Conservation (phyloP, 2,113 vertebrate genomes). For the Sinocyclocheilus anshuiensis region DNA sequence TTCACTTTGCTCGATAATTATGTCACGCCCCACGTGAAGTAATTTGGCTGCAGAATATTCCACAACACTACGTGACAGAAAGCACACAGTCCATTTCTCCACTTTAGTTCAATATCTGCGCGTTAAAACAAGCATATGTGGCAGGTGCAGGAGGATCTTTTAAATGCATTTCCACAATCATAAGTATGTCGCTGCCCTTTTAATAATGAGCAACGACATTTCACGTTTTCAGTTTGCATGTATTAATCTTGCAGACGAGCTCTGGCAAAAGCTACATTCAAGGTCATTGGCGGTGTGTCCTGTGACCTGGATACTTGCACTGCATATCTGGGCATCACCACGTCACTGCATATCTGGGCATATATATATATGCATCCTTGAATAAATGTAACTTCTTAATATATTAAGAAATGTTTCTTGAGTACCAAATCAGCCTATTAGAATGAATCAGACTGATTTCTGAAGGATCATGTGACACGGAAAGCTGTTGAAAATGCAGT, state of each 20-base stretch:
- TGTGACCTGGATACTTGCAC: neutral
- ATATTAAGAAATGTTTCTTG: no score
- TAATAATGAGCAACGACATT: neutral
- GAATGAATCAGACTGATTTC: no score
- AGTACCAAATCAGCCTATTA: no score
- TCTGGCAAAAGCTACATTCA: neutral
- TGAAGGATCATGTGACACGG: no score
- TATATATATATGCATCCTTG: no score
- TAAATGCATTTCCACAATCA: neutral
- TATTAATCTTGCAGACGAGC: neutral
- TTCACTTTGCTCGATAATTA: neutral
- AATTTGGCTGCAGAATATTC: slow-evolving; percentile 34
- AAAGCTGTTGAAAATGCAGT: neutral
- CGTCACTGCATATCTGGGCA: neutral
- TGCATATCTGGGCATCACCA: neutral
- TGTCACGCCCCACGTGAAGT: neutral
- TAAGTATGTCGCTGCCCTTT: no score
- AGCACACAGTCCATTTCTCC: slow-evolving; percentile 1
- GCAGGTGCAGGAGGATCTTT: neutral
- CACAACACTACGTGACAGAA: slow-evolving; percentile 40
- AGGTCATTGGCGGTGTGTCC: neutral
- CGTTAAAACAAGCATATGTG: neutral
- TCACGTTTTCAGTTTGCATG: neutral
- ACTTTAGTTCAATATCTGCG: neutral
- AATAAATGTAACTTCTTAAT: no score